Conservation (phyloP, 2,888 invertebrate species). For the Drosophila robusta region DNA sequence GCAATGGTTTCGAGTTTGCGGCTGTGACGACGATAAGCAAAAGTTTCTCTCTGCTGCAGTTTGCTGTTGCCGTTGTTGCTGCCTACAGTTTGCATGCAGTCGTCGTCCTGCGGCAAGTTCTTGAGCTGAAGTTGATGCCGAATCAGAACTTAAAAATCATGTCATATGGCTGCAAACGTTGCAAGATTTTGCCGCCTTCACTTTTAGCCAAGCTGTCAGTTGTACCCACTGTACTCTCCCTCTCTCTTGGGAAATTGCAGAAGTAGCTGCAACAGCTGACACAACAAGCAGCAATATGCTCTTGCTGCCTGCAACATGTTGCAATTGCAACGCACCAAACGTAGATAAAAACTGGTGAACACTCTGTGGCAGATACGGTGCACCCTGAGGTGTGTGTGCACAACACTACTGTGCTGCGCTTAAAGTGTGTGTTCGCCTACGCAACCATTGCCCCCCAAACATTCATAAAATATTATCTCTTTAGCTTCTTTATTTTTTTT, state of each 20-base stretch:
- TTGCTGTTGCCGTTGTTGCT: constrained; percentile 4
- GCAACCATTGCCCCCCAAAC: neutral
- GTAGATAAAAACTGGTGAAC: constrained; percentile 48
- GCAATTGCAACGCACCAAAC: constrained; percentile 33
- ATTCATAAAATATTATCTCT: neutral
- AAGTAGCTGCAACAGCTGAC: constrained; percentile 10
- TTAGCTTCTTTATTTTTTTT: neutral
- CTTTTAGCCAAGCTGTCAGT: constrained; percentile 56
- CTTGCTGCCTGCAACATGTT: constrained; percentile 46
- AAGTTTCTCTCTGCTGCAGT: constrained; percentile 31
- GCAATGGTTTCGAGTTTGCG: constrained; percentile 33
- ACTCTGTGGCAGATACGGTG: constrained; percentile 2
- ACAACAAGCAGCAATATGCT: constrained; percentile 42
- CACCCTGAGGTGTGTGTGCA: constrained; percentile 1
- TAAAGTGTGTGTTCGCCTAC: constrained; percentile 2
- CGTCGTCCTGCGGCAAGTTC: constrained; percentile 46
- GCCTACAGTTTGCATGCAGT: constrained; percentile 36
- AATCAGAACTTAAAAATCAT: constrained; percentile 73
- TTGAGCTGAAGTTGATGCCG: constrained; percentile 54
- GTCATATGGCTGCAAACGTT: constrained; percentile 64
- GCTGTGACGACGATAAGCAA: constrained; percentile 53
- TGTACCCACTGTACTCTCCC: neutral
- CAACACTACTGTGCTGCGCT: constrained; percentile 4
- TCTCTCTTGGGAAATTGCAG: constrained; percentile 15
- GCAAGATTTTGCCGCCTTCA: constrained; percentile 59